Base-by-base conservation (phyloP, 2,888 invertebrate species). In the Gymnoscelis rufifasciata region DNA sequence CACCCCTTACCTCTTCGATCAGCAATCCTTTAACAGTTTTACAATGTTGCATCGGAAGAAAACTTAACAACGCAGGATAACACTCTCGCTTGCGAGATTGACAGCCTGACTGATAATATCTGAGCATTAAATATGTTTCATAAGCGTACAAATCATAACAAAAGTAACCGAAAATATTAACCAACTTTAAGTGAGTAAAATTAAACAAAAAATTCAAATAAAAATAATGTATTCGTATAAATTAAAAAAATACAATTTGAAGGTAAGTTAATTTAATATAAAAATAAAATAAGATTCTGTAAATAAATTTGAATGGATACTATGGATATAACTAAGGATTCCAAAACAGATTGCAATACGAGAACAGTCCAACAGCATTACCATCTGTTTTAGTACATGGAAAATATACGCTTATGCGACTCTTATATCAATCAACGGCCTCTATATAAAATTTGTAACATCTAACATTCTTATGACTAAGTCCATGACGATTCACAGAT, bases 361-460 rank as follows among this genome's bases (percentile, higher is more conserved):
- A 11, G 12, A 26, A 14, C 44, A 41, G 41, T 29, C 49, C 41
- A 40, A 44, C 33, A 12, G 38, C 26, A 49, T 41, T 19, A 38
- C 41, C 7, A 7, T 8, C 38, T 12, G 31, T 35, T 49, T 45
- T 42, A 19, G 44, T n/a, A 40, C 30, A 13, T 33, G 31, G 33
- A 26, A 35, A 44, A 24, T 29, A 33, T 38, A 28, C n/a, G 27
- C 49, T 44, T 38, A 38, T 23, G 45, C 38, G 28, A 41, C 24
- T 40, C 31, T 31, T 7, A n/a, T 36, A 28, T 36, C 42, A 35
- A 19, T 19, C 19, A 42, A 50, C 42, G 38, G 45, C 45, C 29
- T 49, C 24, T 44, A 43, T 29, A 45, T 45, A 45, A 45, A 41
- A 12, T 43, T 8, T 44, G 31, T 13, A 43, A 36, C 26, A 45